Evolutionary conservation across 2,113 vertebrate species (phyloP), one percentile per base, ranked within the genome.

Genomic region (Lepus europaeus): DNA sequence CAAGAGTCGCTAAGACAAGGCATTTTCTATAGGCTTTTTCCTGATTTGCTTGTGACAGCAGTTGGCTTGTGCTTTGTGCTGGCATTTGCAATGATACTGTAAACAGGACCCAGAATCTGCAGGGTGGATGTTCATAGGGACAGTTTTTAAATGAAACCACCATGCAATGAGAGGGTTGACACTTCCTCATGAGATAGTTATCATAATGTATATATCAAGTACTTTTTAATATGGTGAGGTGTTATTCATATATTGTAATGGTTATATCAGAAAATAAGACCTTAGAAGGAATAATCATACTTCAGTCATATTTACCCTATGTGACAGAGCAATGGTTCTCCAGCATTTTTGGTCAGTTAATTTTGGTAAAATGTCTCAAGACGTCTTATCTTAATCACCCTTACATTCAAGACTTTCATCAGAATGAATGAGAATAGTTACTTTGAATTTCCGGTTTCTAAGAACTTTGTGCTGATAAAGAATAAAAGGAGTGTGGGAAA

Each of bases 21-120:
- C 78, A 59, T 89, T 81, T 87, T 27, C 63, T 45, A 73, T 79
- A 86, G 63, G 93, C 76, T 77, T 78, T 91, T 95, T 31, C 17
- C 61, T 25, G 25, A 70, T 78, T 51, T 91, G 36, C 83, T 59
- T 9, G 33, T 76, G 83, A 70, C 53, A 89, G 51, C 74, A 14
- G 3, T 27, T 86, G 96, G 82, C 51, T 6, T 66, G 29, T 45
- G 9, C 81, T 76, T 82, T 81, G 8, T 56, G 29, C 73, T 73
- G 29, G 53, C 63, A 22, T 89, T 66, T 93, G 87, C 63, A 10
- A 68, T 61, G 27, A 85, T 6, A 5, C 23, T 61, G 82, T 59
- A 59, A 72, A 78, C 29, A 77, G 36, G 73, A 36, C 9, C 66
- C 25, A 16, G 66, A 84, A 9, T 19, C 20, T 80, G 59, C 80